Evolutionary conservation across 2,113 vertebrate genomes (phyloP), one percentile per base, ranked within the genome.

Genomic region (Urocolius indicus): DNA sequence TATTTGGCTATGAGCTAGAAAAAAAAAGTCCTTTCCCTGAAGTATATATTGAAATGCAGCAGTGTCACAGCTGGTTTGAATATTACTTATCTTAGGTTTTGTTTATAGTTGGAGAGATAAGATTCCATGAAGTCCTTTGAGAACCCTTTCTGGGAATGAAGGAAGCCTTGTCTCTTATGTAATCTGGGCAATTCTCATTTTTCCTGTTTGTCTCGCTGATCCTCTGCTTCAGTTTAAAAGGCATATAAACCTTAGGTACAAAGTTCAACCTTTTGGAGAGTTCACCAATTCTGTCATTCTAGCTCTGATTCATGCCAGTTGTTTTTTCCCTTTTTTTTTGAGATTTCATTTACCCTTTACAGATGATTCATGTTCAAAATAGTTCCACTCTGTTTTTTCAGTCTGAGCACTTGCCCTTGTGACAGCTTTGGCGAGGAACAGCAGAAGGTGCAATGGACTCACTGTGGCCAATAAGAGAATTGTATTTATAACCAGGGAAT

Each of bases 131-230:
- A 93, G 52, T 81, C 59, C 59, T 67, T 51, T 61, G 87, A 88
- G 67, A 95, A 46, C 18, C 59, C 34, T 80, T 68, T 87, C 75
- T 93, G 68, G 72, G 82, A 94, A 77, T 71, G 67, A 83, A 88
- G 68, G 68, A 93, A 92, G 20, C 55, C 68, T 85, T 58, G 36
- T 51, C 87, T 78, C 77, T 93, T 77, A 32, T 86, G 59, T 84
- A 59, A 86, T 86, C 80, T 95, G 78, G 92, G 58, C 24, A 26
- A 2, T 66, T 91, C 22, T 69, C 10, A 29, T 82, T 91, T 87
- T 94, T 94, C 85, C 43, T 89, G 16, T 87, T 94, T 93, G 22
- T 63, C 6, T 85, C 43, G 66, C 58, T 87, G 58, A 59, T 80
- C 36, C 26, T 36, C 27, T 83, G 36, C 55, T 94, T 65, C 59